Conservation (phyloP, 2,113 vertebrate species). For the Xiphorhynchus elegans region DNA sequence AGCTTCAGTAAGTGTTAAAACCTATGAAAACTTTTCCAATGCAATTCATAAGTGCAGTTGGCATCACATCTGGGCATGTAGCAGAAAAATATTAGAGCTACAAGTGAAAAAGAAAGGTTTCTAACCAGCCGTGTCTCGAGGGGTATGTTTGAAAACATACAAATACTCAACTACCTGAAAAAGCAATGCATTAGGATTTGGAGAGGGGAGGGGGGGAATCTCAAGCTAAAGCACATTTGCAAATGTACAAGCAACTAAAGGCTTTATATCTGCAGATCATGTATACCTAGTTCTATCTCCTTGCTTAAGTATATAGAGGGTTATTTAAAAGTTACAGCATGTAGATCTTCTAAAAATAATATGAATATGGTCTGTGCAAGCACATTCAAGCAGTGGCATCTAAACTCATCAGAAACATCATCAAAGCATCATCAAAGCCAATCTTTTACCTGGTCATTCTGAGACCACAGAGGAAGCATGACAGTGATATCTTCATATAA, state of each 20-base stretch:
- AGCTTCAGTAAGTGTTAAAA: neutral
- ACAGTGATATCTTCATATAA: too few species aligned
- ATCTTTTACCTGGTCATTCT: neutral
- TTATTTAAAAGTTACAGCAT: neutral
- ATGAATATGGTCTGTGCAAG: neutral
- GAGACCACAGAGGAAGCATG: neutral
- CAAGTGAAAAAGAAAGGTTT: neutral
- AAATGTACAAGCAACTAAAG: neutral
- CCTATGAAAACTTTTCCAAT: neutral
- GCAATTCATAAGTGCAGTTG: neutral
- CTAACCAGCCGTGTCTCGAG: neutral
- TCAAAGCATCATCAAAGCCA: neutral
- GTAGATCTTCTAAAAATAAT: neutral
- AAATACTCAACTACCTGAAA: neutral
- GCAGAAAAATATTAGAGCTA: neutral
- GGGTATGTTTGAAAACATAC: neutral
- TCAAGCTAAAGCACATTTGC: neutral
- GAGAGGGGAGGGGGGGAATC: accelerated
- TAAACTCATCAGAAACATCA: neutral
- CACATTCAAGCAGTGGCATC: neutral
- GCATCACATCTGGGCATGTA: neutral
- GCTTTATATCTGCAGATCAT: neutral
- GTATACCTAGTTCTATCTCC: neutral
- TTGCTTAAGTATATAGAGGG: accelerated
- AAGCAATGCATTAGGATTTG: neutral